Evolutionary conservation across 2,797 vertebrate genomes (phyloP).

Genomic region (Takifugu rubripes): DNA sequence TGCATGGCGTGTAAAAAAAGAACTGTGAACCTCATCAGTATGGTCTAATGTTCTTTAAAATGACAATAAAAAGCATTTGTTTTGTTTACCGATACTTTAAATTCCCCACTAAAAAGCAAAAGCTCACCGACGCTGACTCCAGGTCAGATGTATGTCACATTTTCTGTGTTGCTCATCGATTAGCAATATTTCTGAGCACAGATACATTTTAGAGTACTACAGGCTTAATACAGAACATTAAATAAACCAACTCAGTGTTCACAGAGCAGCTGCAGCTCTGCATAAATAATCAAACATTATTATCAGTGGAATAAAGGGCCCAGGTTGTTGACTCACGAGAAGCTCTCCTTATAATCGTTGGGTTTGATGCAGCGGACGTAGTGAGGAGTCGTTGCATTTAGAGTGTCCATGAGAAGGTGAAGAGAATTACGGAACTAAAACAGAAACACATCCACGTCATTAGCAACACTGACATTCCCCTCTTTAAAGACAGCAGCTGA

Average conservation of each 20-base stretch:
- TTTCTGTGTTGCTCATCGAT: not conserved
- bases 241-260: no score
- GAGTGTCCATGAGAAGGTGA: slow-evolving; percentile 91
- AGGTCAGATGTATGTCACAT: not conserved
- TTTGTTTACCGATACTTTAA: no score
- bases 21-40: no score
- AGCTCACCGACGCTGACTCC: not conserved
- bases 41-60: not conserved
- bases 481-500: not conserved
- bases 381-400: slow-evolving; percentile 93
- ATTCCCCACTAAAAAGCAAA: no score
- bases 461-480: accelerated
- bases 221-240: no score
- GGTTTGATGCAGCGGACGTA: slow-evolving; percentile 98
- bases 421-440: slow-evolving; percentile 90
- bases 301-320: not conserved
- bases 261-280: not conserved
- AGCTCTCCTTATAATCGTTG: slow-evolving; percentile 87
- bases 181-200: not conserved
- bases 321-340: slow-evolving; percentile 78
- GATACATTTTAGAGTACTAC: no score
- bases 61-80: no score
- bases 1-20: no score
- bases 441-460: slow-evolving; percentile 2
- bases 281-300: not conserved